phyloP scores from a whole-genome alignment of 2,113 vertebrate species.

The Petromus typicus region DNA sequence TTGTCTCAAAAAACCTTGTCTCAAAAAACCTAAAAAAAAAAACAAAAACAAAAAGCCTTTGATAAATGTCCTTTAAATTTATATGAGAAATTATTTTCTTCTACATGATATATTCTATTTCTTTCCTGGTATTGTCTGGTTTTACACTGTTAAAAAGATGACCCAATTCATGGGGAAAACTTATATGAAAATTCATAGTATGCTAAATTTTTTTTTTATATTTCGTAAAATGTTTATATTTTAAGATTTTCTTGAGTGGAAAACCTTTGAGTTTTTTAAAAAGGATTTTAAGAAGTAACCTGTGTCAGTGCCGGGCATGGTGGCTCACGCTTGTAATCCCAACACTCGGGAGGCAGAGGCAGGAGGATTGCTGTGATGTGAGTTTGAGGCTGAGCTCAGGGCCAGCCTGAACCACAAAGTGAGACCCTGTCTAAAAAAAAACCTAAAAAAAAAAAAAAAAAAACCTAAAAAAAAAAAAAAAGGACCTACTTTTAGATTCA shows the following conservation, averaged over 20 bases:
- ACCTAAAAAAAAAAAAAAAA: too few species aligned
- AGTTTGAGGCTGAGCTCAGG: too few species aligned
- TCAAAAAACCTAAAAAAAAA: too few species aligned
- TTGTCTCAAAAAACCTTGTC: too few species aligned
- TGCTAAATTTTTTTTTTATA: slow-evolving; percentile 27
- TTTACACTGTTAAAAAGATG: slow-evolving; percentile 28
- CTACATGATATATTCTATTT: not conserved
- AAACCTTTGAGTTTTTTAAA: slow-evolving; percentile 55
- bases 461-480: slow-evolving; percentile 58
- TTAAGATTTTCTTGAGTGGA: not conserved
- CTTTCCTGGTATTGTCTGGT: not conserved
- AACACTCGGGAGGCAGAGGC: too few species aligned
- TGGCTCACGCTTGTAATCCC: too few species aligned
- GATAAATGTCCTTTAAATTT: not conserved
- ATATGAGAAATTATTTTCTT: slow-evolving; percentile 16
- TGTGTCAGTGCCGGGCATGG: slow-evolving; percentile 67
- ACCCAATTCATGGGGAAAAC: not conserved
- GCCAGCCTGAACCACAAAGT: too few species aligned
- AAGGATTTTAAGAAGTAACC: slow-evolving; percentile 61
- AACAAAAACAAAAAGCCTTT: too few species aligned
- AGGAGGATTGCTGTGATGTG: too few species aligned
- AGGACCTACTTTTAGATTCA: slow-evolving; percentile 55
- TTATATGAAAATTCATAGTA: slow-evolving; percentile 20
- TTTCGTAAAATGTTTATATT: not conserved
- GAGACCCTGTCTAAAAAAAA: too few species aligned